Evolutionary conservation across 2,888 invertebrate species (phyloP).

Genomic region (Drosophila seclusa): DNA sequence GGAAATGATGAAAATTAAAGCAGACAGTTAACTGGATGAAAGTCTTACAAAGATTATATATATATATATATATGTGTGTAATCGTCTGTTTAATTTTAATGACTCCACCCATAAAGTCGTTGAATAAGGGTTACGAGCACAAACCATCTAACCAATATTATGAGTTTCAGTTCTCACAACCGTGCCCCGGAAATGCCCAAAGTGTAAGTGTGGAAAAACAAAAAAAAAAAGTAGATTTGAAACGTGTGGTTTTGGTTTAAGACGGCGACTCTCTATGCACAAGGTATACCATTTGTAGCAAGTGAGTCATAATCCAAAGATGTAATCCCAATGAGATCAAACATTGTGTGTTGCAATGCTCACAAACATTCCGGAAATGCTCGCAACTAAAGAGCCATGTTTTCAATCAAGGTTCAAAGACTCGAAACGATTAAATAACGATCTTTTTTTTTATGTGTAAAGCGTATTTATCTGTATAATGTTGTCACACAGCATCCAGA

Average conservation of each 20-base stretch:
- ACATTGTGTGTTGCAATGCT: background rate
- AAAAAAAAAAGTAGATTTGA: background rate
- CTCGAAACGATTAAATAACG: conserved; percentile 10
- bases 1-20: background rate
- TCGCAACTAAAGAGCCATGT: background rate
- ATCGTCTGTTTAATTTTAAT: background rate
- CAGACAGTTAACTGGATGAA: background rate
- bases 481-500: conserved; percentile 48
- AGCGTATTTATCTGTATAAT: conserved; percentile 23
- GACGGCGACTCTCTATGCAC: background rate
- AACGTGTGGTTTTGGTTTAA: background rate
- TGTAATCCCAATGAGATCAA: conserved; percentile 1
- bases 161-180: background rate
- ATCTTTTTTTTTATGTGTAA: conserved; percentile 10
- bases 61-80: background rate
- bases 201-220: background rate
- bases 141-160: background rate
- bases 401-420: conserved; percentile 20
- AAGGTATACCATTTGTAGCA: background rate
- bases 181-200: conserved; percentile 5
- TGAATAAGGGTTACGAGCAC: background rate
- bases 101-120: background rate
- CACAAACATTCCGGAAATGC: conserved; percentile 21
- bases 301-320: conserved; percentile 1
- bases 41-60: background rate